Evolutionary conservation across 2,113 vertebrate genomes (phyloP).

Genomic region (Toxotes chatareus): DNA sequence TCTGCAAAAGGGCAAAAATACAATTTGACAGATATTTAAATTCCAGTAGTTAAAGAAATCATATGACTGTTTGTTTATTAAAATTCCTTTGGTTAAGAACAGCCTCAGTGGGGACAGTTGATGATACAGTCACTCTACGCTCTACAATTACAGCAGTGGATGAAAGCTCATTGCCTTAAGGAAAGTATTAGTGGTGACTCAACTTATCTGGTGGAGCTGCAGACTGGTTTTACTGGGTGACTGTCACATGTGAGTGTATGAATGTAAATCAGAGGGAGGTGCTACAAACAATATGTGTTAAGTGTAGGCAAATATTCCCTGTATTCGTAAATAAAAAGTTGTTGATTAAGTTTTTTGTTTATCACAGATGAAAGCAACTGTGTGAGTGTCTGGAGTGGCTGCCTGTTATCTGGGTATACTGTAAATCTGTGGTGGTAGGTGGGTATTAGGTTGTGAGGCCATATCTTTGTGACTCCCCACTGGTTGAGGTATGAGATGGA

Average conservation of each 20-base stretch:
- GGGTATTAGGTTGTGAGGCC: slow-evolving; percentile 6
- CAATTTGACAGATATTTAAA: not conserved
- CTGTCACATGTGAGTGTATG: not conserved
- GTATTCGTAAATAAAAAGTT: not conserved
- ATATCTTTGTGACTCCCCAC: slow-evolving; percentile 10
- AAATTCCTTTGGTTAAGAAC: not conserved
- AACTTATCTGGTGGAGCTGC: not conserved
- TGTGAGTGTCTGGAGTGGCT: not conserved
- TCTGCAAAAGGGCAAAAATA: not conserved
- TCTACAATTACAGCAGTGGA: not conserved
- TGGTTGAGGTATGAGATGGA: slow-evolving; percentile 29
- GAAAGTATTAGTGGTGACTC: slow-evolving; percentile 6
- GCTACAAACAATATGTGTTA: not conserved
- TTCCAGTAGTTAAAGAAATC: not conserved
- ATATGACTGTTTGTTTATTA: not conserved
- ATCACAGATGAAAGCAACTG: not conserved
- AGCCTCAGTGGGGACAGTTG: not conserved
- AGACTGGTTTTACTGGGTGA: slow-evolving; percentile 6
- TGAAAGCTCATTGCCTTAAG: not conserved
- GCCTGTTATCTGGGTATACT: not conserved
- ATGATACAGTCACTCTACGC: not conserved
- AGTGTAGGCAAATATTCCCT: not conserved
- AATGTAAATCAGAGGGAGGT: not conserved
- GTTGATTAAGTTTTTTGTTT: not conserved
- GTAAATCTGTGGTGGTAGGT: not conserved